phyloP scores from a whole-genome alignment of 2,113 vertebrate genomes.

The Cyphomyrus discorhynchus region DNA sequence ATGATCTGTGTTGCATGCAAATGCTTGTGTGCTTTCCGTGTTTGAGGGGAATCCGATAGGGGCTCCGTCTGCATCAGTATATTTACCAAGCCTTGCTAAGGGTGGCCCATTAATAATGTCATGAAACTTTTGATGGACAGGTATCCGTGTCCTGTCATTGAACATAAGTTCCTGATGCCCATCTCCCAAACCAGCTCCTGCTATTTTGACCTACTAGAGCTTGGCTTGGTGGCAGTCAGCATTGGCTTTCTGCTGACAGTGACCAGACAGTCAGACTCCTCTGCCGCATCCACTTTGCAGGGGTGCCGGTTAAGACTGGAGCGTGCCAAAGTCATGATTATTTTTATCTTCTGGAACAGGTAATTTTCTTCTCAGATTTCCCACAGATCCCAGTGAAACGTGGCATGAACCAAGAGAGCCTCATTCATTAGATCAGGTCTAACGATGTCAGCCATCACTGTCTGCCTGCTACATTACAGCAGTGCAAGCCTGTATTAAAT shows the following conservation, averaged over 20 bases:
- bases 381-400: neutral
- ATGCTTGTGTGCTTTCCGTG: neutral
- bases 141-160: neutral
- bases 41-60: neutral
- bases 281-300: neutral
- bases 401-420: neutral
- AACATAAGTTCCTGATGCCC: neutral
- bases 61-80: neutral
- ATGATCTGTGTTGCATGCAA: neutral
- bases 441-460: neutral
- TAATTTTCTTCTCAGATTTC: neutral
- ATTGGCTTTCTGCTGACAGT: neutral
- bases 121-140: neutral
- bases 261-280: neutral
- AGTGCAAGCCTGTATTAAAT: neutral
- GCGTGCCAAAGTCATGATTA: neutral
- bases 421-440: neutral
- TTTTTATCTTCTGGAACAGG: neutral
- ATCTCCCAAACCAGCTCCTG: neutral
- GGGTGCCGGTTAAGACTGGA: neutral
- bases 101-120: neutral
- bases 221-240: neutral
- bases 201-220: neutral
- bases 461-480: neutral
- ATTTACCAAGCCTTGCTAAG: neutral